Percentiles rank a stretch among this genome's conserved stretches.
Evolutionary conservation across 2,797 vertebrate genomes (phyloP).

Genomic region (Hydrocynus forskahlii): DNA sequence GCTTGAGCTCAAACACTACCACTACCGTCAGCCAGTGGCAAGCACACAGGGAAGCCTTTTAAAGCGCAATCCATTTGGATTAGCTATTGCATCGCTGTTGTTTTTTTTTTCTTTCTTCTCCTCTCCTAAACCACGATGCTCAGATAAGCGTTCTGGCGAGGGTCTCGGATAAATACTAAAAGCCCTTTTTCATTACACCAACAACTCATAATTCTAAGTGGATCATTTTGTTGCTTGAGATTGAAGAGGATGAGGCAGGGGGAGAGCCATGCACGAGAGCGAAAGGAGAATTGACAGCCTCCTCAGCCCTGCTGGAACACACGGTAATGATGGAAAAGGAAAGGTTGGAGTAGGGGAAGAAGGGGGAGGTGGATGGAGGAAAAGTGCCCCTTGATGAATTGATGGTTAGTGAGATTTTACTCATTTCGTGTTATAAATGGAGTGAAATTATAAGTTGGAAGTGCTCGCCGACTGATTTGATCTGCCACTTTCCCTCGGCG

Average conservation of each 20-base stretch:
- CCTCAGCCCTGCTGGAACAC: constrained; percentile 24
- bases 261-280: not conserved
- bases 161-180: constrained; percentile 71
- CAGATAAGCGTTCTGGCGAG: constrained; percentile 65
- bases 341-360: not conserved
- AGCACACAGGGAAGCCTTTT: constrained; percentile 70
- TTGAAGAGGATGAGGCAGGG: constrained; percentile 52
- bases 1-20: constrained; percentile 60
- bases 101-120: not conserved
- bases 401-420: constrained; percentile 47
- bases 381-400: constrained; percentile 46
- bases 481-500: constrained; percentile 31
- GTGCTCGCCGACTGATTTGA: constrained; percentile 24
- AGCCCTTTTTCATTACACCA: constrained; percentile 72
- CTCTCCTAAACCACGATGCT: constrained; percentile 66
- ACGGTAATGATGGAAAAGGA: constrained; percentile 16
- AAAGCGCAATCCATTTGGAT: constrained; percentile 73
- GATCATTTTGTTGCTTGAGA: constrained; percentile 68
- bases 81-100: constrained; percentile 45
- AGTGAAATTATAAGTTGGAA: constrained; percentile 44
- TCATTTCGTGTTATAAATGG: constrained; percentile 43
- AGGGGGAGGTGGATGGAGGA: not conserved
- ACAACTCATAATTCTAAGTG: constrained; percentile 69
- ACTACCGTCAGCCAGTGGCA: constrained; percentile 58
- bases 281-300: constrained; percentile 11